phyloP scores from a whole-genome alignment of 2,797 vertebrate genomes.

The Sebastes paucispinis region DNA sequence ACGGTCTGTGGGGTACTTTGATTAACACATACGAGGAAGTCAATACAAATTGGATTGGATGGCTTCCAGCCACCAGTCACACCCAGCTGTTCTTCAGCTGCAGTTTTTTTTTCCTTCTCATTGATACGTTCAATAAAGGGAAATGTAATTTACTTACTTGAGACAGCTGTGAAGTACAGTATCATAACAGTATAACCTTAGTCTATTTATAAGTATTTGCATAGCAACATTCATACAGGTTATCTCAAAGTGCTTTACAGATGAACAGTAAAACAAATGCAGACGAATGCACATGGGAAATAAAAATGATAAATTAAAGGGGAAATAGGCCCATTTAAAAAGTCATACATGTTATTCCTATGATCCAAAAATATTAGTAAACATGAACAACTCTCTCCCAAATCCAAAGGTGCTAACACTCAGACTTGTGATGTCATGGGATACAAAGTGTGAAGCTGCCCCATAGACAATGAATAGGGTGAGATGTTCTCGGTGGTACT shows the following conservation, averaged over 20 bases:
- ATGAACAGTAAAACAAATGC: not conserved
- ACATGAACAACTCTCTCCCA: too few species aligned
- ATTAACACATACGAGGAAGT: conserved; percentile 60
- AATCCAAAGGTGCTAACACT: too few species aligned
- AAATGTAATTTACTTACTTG: not conserved
- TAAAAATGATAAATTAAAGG: too few species aligned
- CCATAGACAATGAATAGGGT: too few species aligned
- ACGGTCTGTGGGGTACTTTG: conserved; percentile 21
- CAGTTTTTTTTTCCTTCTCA: not conserved
- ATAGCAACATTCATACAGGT: not conserved
- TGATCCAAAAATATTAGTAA: too few species aligned
- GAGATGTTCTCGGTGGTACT: too few species aligned
- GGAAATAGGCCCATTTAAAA: too few species aligned
- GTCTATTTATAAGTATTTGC: not conserved
- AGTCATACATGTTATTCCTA: too few species aligned
- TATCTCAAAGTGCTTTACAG: not conserved
- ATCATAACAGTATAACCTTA: not conserved
- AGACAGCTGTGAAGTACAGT: not conserved
- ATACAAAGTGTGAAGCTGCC: too few species aligned
- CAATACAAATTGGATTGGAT: conserved; percentile 49
- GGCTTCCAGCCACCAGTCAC: conserved; percentile 13
- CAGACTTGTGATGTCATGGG: too few species aligned
- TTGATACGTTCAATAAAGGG: not conserved
- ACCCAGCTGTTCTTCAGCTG: conserved; percentile 2
- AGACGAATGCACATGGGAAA: not conserved